These are phyloP conservation scores for Drosophila arawakana DNA, from an alignment of 1,140 invertebrate genomes.

Conservation along the genomic window DNA sequence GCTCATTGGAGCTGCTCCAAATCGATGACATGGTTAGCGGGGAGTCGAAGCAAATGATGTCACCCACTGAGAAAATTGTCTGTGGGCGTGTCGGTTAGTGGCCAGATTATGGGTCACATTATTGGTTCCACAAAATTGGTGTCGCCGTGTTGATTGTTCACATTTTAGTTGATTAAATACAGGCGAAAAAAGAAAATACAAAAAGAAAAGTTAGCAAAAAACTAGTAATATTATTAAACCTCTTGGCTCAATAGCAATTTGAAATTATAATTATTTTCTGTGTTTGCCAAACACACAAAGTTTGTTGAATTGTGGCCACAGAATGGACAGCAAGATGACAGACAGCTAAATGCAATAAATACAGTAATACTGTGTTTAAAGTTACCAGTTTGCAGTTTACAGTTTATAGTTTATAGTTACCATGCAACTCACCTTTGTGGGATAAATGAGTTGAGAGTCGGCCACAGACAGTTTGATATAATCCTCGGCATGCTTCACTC, in stretches of 20 bases:
- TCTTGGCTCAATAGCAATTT: not conserved
- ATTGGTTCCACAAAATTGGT: constrained; percentile 29
- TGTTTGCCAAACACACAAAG: no score
- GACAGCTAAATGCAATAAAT: not conserved
- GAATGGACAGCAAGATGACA: not conserved
- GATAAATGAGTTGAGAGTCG: constrained; percentile 72
- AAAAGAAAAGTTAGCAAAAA: constrained; percentile 3
- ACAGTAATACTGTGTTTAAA: not conserved
- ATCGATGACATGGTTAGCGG: constrained; percentile 77
- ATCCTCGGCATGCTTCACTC: constrained; percentile 83
- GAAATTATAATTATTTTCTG: no score
- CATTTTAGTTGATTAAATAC: constrained; percentile 27
- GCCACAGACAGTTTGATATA: constrained; percentile 75
- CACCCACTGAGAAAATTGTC: constrained; percentile 86
- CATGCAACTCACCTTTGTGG: constrained; percentile 72
- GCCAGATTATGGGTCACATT: not conserved
- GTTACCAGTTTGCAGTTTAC: no score
- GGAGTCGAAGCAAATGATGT: constrained; percentile 86
- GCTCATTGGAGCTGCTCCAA: constrained; percentile 83
- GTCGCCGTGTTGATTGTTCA: constrained; percentile 7
- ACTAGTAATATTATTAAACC: no score
- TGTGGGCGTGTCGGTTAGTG: constrained; percentile 48
- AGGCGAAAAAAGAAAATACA: constrained; percentile 16
- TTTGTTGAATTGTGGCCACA: not conserved
- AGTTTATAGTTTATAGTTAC: not conserved